Evolutionary conservation across 2,888 invertebrate species (phyloP).

Genomic region (Drosophila neonasuta): DNA sequence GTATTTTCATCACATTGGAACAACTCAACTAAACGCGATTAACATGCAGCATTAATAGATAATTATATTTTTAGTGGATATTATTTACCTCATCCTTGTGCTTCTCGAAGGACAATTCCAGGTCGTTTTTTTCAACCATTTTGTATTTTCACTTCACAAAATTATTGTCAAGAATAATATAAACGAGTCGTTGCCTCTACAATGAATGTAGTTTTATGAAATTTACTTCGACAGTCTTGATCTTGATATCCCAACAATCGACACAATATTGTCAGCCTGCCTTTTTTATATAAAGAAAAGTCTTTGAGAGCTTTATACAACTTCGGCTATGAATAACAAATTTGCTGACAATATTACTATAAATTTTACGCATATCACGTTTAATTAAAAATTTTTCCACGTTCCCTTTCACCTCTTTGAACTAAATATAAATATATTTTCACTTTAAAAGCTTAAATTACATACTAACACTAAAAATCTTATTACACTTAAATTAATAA

Average conservation of each 20-base stretch:
- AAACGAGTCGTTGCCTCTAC: background rate
- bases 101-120: background rate
- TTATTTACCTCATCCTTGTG: constrained; percentile 9
- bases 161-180: background rate
- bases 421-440: too few species aligned
- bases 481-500: too few species aligned
- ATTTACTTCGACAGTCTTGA: background rate
- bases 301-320: too few species aligned
- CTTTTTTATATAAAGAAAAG: background rate
- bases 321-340: too few species aligned
- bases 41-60: background rate
- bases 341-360: too few species aligned
- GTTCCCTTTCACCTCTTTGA: too few species aligned
- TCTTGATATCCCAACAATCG: background rate
- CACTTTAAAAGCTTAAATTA: too few species aligned
- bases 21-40: constrained; percentile 13
- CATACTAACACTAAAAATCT: too few species aligned
- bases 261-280: background rate
- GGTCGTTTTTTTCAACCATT: background rate
- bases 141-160: background rate
- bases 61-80: background rate
- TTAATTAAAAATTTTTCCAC: too few species aligned
- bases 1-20: constrained; percentile 17
- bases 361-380: too few species aligned
- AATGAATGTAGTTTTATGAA: background rate